Evolutionary conservation across 2,113 vertebrate species (phyloP).

Genomic region (Siniperca chuatsi): DNA sequence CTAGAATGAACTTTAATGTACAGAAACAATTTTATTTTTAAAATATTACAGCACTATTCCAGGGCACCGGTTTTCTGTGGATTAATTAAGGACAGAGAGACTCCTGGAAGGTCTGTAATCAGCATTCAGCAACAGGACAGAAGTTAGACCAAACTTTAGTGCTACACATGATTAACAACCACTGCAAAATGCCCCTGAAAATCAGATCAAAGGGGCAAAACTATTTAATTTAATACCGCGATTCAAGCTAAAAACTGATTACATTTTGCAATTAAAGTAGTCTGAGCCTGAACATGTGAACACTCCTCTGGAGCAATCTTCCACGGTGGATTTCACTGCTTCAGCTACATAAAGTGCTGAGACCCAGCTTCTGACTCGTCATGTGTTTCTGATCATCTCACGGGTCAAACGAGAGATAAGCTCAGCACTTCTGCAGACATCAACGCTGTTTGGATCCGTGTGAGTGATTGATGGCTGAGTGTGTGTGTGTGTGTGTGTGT

Average conservation of each 20-base stretch:
- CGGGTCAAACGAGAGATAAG: not conserved
- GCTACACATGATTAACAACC: slow-evolving; percentile 14
- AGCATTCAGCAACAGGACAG: not conserved
- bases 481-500: not conserved
- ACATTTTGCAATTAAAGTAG: not conserved
- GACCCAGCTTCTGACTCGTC: not conserved
- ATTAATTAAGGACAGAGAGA: not conserved
- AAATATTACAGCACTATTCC: not conserved
- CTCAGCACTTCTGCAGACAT: not conserved
- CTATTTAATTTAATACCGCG: not conserved
- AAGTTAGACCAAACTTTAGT: not conserved
- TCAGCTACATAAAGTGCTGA: not conserved
- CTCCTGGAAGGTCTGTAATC: not conserved
- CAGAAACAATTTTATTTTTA: not conserved
- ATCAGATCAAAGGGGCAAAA: not conserved
- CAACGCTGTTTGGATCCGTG: not conserved
- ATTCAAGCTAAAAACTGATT: not conserved
- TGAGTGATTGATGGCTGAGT: not conserved
- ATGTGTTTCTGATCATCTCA: slow-evolving; percentile 3
- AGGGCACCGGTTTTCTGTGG: not conserved
- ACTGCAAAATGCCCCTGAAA: not conserved
- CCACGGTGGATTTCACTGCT: not conserved
- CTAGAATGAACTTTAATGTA: not conserved
- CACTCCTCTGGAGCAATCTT: not conserved
- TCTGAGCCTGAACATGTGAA: not conserved